phyloP scores from a whole-genome alignment of 1,140 invertebrate genomes.

The Pseudachorutes palmiensis region DNA sequence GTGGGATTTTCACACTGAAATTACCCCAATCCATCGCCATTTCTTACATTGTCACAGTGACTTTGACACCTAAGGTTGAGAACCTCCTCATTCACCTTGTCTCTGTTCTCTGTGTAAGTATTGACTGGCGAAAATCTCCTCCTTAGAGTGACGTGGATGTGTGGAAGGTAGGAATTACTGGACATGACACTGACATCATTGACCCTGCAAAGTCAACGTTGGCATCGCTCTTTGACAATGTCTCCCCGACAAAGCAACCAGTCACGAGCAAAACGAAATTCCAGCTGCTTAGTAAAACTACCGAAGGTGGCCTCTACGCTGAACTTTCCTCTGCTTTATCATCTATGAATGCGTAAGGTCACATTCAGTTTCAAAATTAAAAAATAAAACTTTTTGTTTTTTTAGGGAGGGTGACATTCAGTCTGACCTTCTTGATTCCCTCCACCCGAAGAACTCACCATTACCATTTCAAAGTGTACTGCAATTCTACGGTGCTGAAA shows the following conservation, averaged over 20 bases:
- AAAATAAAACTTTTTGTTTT: neutral
- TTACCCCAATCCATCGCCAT: slow-evolving; percentile 21
- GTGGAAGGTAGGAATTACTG: neutral
- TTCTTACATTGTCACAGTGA: slow-evolving; percentile 31
- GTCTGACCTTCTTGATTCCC: neutral
- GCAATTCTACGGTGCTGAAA: neutral
- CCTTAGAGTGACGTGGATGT: slow-evolving; percentile 6
- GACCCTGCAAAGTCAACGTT: slow-evolving; percentile 5
- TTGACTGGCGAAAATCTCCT: neutral
- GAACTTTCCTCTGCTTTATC: too few relatives aligned
- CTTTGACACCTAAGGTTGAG: slow-evolving; percentile 19
- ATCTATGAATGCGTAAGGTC: too few relatives aligned
- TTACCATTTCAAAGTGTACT: neutral
- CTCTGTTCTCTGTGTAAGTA: neutral
- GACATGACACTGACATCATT: slow-evolving; percentile 21
- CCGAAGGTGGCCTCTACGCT: too few relatives aligned
- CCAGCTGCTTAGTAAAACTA: too few relatives aligned
- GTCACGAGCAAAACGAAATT: too few relatives aligned
- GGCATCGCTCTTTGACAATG: neutral
- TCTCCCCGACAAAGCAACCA: too few relatives aligned
- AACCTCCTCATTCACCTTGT: too few relatives aligned
- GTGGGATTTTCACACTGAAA: slow-evolving; percentile 17
- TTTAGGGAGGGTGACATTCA: slow-evolving; percentile 4
- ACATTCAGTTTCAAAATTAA: too few relatives aligned
- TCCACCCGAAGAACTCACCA: too few relatives aligned